Percentiles rank a stretch among this genome's conserved stretches.
Evolutionary conservation across 2,888 invertebrate species (phyloP).

Genomic region (Desoria tigrina): DNA sequence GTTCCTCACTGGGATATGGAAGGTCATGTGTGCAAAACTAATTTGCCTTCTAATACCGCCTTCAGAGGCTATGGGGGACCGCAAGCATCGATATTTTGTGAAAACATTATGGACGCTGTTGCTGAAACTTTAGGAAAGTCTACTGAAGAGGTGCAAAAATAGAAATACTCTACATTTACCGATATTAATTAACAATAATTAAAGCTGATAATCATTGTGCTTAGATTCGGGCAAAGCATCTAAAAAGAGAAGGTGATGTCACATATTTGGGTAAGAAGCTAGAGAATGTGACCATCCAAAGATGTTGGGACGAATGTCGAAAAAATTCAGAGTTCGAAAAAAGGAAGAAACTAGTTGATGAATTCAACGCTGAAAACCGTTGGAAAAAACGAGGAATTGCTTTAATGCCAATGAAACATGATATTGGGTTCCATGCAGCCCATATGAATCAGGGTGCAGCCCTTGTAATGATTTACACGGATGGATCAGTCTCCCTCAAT

Average conservation of each 20-base stretch:
- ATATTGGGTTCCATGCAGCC: slow-evolving; percentile 78
- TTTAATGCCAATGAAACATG: slow-evolving; percentile 79
- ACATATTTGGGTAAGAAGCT: slow-evolving; percentile 78
- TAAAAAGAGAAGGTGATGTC: slow-evolving; percentile 73
- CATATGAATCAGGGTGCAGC: slow-evolving; percentile 85
- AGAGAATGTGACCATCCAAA: slow-evolving; percentile 69
- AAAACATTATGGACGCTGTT: slow-evolving; percentile 74
- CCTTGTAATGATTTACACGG: slow-evolving; percentile 75
- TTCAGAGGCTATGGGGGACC: slow-evolving; percentile 91
- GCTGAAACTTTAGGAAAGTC: slow-evolving; percentile 70
- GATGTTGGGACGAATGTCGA: slow-evolving; percentile 80
- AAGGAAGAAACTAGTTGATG: slow-evolving; percentile 62
- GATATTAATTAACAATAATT: not conserved
- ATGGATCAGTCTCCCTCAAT: slow-evolving; percentile 60
- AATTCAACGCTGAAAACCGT: slow-evolving; percentile 79
- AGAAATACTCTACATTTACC: not conserved
- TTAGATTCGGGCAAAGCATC: slow-evolving; percentile 67
- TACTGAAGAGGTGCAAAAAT: slow-evolving; percentile 55
- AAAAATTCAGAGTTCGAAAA: slow-evolving; percentile 66
- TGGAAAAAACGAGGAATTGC: slow-evolving; percentile 85
- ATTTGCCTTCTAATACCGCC: slow-evolving; percentile 88
- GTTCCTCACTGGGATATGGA: slow-evolving; percentile 39
- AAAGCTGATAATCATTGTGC: not conserved
- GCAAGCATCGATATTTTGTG: slow-evolving; percentile 83
- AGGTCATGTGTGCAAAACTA: slow-evolving; percentile 75